These are phyloP conservation scores for Agapostemon virescens DNA, from an alignment of 2,888 invertebrate species.

Conservation along the genomic window DNA sequence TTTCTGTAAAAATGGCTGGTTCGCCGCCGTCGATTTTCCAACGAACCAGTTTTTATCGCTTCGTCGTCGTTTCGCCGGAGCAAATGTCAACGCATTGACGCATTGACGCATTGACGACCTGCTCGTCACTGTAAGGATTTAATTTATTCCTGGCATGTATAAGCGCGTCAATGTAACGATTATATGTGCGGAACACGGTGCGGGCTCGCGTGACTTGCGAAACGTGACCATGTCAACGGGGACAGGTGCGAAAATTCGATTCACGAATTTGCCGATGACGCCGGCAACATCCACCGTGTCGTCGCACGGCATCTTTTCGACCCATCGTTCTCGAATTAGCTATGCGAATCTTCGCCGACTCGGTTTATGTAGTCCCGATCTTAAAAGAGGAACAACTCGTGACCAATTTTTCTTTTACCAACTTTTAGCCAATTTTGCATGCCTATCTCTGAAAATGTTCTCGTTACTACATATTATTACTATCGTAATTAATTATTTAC, in stretches of 20 bases:
- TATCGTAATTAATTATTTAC: too few relatives aligned
- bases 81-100: not conserved
- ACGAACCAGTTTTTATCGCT: not conserved
- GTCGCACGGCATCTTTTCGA: slow-evolving; percentile 19
- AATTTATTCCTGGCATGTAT: slow-evolving; percentile 29
- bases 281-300: slow-evolving; percentile 10
- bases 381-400: not conserved
- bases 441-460: not conserved
- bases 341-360: slow-evolving; percentile 16
- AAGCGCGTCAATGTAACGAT: slow-evolving; percentile 29
- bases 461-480: not conserved
- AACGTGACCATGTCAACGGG: slow-evolving; percentile 47
- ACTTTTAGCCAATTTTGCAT: not conserved
- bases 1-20: not conserved
- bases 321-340: slow-evolving; percentile 40
- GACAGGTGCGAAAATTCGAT: slow-evolving; percentile 56
- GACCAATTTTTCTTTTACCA: not conserved
- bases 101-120: not conserved
- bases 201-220: slow-evolving; percentile 52
- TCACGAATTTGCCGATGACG: slow-evolving; percentile 47
- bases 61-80: not conserved
- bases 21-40: not conserved
- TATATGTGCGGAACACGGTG: slow-evolving; percentile 15
- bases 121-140: slow-evolving; percentile 20
- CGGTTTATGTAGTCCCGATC: not conserved